Evolutionary conservation across 1,140 invertebrate genomes (phyloP), one percentile per base, ranked within the genome.

Genomic region (Conus ventricosus): DNA sequence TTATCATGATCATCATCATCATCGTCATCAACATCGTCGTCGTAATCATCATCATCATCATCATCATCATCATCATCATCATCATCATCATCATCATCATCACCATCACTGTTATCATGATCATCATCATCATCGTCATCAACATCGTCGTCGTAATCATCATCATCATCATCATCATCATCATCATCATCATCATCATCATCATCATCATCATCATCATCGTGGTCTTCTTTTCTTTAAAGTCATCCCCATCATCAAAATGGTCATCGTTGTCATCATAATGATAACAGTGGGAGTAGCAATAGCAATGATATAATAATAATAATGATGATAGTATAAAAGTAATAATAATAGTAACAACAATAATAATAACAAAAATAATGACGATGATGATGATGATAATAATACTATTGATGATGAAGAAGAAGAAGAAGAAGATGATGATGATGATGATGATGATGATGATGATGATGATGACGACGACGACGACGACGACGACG

Each of bases 401-500:
- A 2, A 83, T 83, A 2, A 83, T 83, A n/a, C n/a, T n/a, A n/a
- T n/a, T n/a, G 39, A 82, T 15, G 20, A 82, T 15, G 20, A 82
- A 23, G 20, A 81, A 23, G 20, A 82, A 23, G 20, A 82, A 23
- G 20, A 82, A 23, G 20, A 82, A 20, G 23, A 82, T 82, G 20
- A 82, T 82, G 20, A 82, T 71, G 67, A 71, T 71, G 67, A 71
- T 71, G 67, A 71, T 71, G 39, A 39, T 39, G 39, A 39, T 39
- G 23, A 83, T 83, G 23, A 83, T 83, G 23, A 82, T 82, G 20
- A 82, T 82, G 20, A 82, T 71, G 67, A 71, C n/a, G 67, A 71
- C n/a, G 67, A 71, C n/a, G 15, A 71, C n/a, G 17, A 82, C 39
- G 17, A 82, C 39, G 15, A 82, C 39, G 15, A 82, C 39, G 17